A percentile compares a stretch with the other conserved stretches of the same genome.
Evolutionary conservation across 2,797 vertebrate genomes (phyloP).

Genomic region (Trematomus bernacchii): DNA sequence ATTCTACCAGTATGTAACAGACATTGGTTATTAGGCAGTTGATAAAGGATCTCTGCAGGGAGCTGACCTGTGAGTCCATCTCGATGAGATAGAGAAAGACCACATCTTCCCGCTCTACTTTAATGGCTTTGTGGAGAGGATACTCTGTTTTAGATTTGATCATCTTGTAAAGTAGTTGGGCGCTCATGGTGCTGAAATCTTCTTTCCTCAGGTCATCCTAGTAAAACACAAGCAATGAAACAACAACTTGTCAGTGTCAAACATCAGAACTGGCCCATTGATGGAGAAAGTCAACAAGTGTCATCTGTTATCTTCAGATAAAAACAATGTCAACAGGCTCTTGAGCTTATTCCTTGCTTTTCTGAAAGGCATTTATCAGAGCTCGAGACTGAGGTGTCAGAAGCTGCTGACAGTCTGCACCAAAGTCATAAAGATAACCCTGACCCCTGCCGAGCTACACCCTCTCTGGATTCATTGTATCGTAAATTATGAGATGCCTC

Average conservation of each 20-base stretch:
- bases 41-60: too few relatives aligned
- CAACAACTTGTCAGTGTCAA: neutral
- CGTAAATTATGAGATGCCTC: constrained; percentile 32
- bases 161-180: constrained; percentile 98
- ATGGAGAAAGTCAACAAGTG: neutral
- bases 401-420: constrained; percentile 19
- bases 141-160: constrained; percentile 98
- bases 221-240: constrained; percentile 9
- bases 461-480: constrained; percentile 39
- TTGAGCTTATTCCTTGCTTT: neutral
- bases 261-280: neutral
- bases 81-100: constrained; percentile 98
- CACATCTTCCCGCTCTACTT: constrained; percentile 97
- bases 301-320: neutral
- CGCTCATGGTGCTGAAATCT: constrained; percentile 98
- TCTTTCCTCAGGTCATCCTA: constrained; percentile 98
- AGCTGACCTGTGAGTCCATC: constrained; percentile 95
- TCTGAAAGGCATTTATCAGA: neutral
- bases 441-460: constrained; percentile 28
- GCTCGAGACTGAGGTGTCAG: neutral
- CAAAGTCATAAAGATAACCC: constrained; percentile 47
- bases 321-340: neutral
- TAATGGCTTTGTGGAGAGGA: constrained; percentile 98
- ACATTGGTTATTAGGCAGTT: neutral
- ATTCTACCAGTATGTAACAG: neutral